Conservation (phyloP, 1,140 invertebrate genomes). For the Alviniconcha marisindica region DNA sequence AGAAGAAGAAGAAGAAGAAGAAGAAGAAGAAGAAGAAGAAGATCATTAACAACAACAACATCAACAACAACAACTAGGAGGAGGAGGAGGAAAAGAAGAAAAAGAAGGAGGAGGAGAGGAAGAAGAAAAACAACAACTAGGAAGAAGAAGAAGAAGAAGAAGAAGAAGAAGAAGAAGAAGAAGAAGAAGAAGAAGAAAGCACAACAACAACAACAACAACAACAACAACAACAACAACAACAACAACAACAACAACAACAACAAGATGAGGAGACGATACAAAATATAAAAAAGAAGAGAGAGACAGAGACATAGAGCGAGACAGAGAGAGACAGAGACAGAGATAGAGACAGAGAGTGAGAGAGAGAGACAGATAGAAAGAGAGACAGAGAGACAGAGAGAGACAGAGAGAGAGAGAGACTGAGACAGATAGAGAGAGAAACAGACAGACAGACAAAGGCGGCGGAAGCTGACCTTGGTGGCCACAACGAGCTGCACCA, state of each 20-base stretch:
- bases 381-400: too few species aligned
- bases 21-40: neutral
- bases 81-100: neutral
- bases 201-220: neutral
- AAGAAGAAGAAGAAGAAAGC: neutral
- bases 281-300: neutral
- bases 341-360: too few species aligned
- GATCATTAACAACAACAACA: neutral
- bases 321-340: neutral
- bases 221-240: too few species aligned
- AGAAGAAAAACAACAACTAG: neutral
- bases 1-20: neutral
- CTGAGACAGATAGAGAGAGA: neutral
- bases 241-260: too few species aligned
- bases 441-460: neutral
- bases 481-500: slow-evolving; percentile 86
- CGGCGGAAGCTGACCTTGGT: slow-evolving; percentile 71
- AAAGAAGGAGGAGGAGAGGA: neutral
- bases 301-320: slow-evolving; percentile 8
- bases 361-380: too few species aligned
- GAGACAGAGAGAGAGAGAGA: too few species aligned
- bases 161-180: neutral
- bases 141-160: neutral
- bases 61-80: neutral
- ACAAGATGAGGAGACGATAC: neutral